Base-by-base conservation (phyloP, 2,797 vertebrate species). In the Hylomyscus alleni region DNA sequence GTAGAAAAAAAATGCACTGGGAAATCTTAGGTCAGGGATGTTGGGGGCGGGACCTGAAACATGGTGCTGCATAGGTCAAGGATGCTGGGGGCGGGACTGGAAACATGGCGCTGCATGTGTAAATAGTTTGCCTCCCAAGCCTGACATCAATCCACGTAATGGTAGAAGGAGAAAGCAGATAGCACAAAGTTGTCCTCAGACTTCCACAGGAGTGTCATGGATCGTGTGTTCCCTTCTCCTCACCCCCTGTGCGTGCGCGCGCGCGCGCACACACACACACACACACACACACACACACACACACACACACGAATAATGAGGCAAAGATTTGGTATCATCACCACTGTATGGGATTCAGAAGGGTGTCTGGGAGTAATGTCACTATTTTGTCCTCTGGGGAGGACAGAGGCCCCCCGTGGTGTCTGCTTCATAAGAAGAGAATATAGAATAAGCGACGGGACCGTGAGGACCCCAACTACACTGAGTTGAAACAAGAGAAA, bases 1-100 rank as follows among this genome's bases (percentile, higher is more conserved):
- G 6, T 6, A 73, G 89, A 52, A 40, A 72, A 73, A 56, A 86
- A 78, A 77, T 50, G 54, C 77, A 56, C 95, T 77, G 82, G 92
- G n/a, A 94, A 87, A 69, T 58, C 76, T 56, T 54, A 80, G 83
- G 40, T 75, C 75, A 58, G 10, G 76, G 82, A 37, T 20, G 40
- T 34, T 82, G 83, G 77, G 52, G 86, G 54, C 3, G 37, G 54
- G 50, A 5, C 29, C 44, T 0, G 1, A 26, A 31, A 84, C 26
- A 3, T 19, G 56, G 58, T n/a, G n/a, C n/a, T n/a, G n/a, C n/a
- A n/a, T 54, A 80, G 83, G 40, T 75, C 75, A 58, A 10, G 76
- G 82, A 37, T 20, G 40, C 37, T 82, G 83, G 77, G 52, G 86
- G 54, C 3, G 37, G 54, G 50, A 5, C 29, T 29, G 0, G 1